Evolutionary conservation across 2,797 vertebrate genomes (phyloP).

Genomic region (Acrossocheilus fasciatus): DNA sequence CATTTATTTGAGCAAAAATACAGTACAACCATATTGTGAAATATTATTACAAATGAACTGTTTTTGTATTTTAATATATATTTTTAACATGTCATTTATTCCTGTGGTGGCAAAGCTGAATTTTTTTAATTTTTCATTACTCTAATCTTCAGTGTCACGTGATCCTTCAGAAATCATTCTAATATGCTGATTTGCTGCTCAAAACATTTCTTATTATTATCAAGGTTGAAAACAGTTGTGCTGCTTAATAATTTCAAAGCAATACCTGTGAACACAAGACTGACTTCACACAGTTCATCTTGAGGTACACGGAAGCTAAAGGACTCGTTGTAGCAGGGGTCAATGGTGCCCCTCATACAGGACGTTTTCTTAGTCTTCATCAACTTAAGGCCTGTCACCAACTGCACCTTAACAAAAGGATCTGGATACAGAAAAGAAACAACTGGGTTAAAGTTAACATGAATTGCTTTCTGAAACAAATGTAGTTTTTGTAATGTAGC

Average conservation of each 20-base stretch:
- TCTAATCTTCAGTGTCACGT: not conserved
- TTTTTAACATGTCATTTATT: not conserved
- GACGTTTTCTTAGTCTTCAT: conserved; percentile 91
- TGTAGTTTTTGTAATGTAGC: not conserved
- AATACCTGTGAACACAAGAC: conserved; percentile 89
- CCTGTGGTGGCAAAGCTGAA: not conserved
- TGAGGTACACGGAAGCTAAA: conserved; percentile 90
- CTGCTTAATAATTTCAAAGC: not conserved
- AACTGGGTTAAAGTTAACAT: not conserved
- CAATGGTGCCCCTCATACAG: conserved; percentile 88
- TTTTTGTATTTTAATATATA: not conserved
- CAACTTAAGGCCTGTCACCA: conserved; percentile 88
- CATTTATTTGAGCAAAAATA: not conserved
- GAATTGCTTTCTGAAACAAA: conserved; percentile 3
- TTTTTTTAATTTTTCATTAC: not conserved
- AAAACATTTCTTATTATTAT: not conserved
- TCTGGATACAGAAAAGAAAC: conserved; percentile 75
- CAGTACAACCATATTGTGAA: not conserved
- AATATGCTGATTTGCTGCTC: not conserved
- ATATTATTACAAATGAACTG: not conserved
- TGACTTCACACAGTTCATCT: conserved; percentile 87
- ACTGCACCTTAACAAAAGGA: conserved; percentile 90
- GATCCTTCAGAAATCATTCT: conserved; percentile 1
- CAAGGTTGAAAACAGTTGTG: not conserved
- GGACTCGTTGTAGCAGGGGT: conserved; percentile 90